Conservation (phyloP, 2,888 invertebrate species). For the Agrochola lota region DNA sequence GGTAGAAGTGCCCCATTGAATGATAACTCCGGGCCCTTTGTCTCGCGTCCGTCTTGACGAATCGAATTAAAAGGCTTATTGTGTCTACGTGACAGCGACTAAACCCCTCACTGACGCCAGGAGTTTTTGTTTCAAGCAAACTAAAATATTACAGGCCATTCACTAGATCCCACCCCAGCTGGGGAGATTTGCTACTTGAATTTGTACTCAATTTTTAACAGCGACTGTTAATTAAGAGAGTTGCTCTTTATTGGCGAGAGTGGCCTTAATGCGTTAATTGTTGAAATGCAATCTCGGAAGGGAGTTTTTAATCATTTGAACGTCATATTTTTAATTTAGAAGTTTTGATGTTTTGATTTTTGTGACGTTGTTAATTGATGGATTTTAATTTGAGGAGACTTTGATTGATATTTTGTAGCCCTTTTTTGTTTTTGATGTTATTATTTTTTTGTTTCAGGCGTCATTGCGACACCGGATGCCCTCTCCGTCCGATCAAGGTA, state of each 20-base stretch:
- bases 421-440: conserved; percentile 48
- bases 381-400: conserved; percentile 75
- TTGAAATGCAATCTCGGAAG: conserved; percentile 89
- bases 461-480: conserved; percentile 85
- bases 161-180: conserved; percentile 84
- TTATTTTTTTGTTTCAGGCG: conserved; percentile 84
- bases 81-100: conserved; percentile 89
- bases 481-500: conserved; percentile 87
- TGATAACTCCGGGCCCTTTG: conserved; percentile 89
- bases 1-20: conserved; percentile 90
- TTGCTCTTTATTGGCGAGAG: conserved; percentile 88
- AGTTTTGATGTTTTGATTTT: conserved; percentile 70
- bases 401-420: conserved; percentile 62
- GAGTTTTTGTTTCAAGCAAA: conserved; percentile 89
- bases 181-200: conserved; percentile 88
- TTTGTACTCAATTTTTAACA: conserved; percentile 91
- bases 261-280: conserved; percentile 90
- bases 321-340: conserved; percentile 87
- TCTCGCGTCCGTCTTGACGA: conserved; percentile 90
- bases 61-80: conserved; percentile 91
- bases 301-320: conserved; percentile 87
- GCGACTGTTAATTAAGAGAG: conserved; percentile 89
- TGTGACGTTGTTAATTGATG: conserved; percentile 77
- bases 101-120: conserved; percentile 78
- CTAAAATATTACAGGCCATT: conserved; percentile 90